A percentile compares a stretch with the other conserved stretches of the same genome.
Evolutionary conservation across 2,113 vertebrate genomes (phyloP).

Genomic region (Shinisaurus crocodilurus): DNA sequence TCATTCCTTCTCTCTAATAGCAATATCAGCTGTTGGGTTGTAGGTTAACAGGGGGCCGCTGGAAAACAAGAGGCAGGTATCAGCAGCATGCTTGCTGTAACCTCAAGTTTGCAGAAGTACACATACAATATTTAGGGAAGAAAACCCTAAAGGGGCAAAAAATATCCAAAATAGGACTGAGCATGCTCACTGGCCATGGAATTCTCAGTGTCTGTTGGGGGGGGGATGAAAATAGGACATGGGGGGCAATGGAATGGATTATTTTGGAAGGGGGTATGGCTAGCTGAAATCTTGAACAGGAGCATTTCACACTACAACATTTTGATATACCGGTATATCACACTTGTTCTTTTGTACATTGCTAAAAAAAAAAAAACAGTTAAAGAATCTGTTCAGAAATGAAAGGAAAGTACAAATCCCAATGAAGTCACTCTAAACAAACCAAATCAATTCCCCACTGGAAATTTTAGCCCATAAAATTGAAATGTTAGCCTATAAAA

Average conservation of each 20-base stretch:
- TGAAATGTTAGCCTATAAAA: background rate
- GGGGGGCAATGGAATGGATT: background rate
- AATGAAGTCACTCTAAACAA: constrained; percentile 12
- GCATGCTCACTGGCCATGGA: background rate
- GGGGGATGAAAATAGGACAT: background rate
- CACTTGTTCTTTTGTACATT: constrained; percentile 7
- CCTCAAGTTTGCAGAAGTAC: background rate
- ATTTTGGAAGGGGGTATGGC: background rate
- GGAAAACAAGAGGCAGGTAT: background rate
- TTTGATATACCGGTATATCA: background rate
- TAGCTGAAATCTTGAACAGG: background rate
- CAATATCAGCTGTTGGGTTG: background rate
- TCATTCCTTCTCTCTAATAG: constrained; percentile 1
- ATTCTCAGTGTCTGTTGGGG: background rate
- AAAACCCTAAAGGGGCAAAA: background rate
- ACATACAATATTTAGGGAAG: background rate
- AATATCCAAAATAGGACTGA: background rate
- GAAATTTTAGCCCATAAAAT: background rate
- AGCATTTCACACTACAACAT: background rate
- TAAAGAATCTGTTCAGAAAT: constrained; percentile 14
- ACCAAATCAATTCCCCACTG: background rate
- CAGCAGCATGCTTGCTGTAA: background rate
- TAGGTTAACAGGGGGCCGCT: background rate
- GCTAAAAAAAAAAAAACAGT: background rate
- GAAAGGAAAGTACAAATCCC: background rate